Conservation (phyloP, 1,140 invertebrate genomes). For the Drosophila cardini region DNA sequence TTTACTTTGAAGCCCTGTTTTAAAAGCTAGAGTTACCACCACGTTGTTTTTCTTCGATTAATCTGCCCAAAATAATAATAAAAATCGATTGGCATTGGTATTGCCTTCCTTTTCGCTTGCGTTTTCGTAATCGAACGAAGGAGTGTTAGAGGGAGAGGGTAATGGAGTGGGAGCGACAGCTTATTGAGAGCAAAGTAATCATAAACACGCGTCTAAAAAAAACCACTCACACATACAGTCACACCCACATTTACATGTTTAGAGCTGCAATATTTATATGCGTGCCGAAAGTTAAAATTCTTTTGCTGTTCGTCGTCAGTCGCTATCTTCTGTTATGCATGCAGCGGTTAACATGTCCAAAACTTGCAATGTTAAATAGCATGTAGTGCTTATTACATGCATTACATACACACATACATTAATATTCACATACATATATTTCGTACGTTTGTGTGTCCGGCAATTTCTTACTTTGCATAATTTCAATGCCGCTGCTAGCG, state of each 20-base stretch:
- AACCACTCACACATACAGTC: conserved; percentile 16
- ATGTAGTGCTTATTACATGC: conserved; percentile 31
- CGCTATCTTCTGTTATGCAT: conserved; percentile 16
- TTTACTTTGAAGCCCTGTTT: too few species aligned
- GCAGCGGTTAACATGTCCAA: conserved; percentile 17
- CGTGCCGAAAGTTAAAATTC: conserved; percentile 57
- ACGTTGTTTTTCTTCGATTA: conserved; percentile 65
- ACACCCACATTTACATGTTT: neutral
- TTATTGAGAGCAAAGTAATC: conserved; percentile 28
- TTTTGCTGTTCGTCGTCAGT: neutral
- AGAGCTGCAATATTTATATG: conserved; percentile 37
- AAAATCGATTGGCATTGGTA: conserved; percentile 76
- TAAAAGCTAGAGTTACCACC: too few species aligned
- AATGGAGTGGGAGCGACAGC: conserved; percentile 7
- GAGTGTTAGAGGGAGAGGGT: neutral
- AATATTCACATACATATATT: neutral
- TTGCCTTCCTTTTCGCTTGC: conserved; percentile 33
- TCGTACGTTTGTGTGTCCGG: conserved; percentile 37
- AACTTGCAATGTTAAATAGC: conserved; percentile 9
- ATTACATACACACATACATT: conserved; percentile 14
- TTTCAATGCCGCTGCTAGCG: conserved; percentile 58
- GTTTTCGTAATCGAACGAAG: conserved; percentile 48
- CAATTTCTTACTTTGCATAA: conserved; percentile 71
- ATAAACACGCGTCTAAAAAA: conserved; percentile 60
- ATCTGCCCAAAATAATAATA: conserved; percentile 64